Evolutionary conservation across 2,113 vertebrate species (phyloP).

Genomic region (Tricholaema leucomelas): DNA sequence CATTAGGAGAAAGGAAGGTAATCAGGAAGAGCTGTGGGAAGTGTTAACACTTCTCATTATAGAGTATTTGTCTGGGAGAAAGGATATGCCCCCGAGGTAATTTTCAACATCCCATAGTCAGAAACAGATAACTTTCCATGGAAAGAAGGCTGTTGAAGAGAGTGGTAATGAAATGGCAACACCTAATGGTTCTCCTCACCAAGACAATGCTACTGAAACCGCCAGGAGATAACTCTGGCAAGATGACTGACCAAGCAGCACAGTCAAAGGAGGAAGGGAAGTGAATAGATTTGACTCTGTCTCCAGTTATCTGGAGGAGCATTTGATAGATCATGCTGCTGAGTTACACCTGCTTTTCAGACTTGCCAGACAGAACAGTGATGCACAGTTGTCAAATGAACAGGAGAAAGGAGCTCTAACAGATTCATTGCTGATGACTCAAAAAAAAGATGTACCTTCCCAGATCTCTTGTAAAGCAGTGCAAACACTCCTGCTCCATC

Average conservation of each 20-base stretch:
- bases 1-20: not conserved
- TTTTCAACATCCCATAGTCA: not conserved
- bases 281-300: not conserved
- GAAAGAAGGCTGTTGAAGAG: not conserved
- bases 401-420: not conserved
- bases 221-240: not conserved
- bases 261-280: not conserved
- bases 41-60: not conserved
- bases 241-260: not conserved
- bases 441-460: not conserved
- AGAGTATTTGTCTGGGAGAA: not conserved
- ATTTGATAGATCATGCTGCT: fast-evolving
- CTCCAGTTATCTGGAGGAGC: not conserved
- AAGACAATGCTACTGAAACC: not conserved
- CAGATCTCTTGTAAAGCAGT: not conserved
- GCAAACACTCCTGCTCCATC: not conserved
- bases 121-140: not conserved
- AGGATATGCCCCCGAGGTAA: not conserved
- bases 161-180: not conserved
- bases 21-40: not conserved
- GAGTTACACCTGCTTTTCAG: not conserved
- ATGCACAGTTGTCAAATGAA: not conserved
- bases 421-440: not conserved
- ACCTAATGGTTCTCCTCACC: not conserved
- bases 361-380: not conserved